phyloP scores from a whole-genome alignment of 2,113 vertebrate genomes.

The Anhinga anhinga region DNA sequence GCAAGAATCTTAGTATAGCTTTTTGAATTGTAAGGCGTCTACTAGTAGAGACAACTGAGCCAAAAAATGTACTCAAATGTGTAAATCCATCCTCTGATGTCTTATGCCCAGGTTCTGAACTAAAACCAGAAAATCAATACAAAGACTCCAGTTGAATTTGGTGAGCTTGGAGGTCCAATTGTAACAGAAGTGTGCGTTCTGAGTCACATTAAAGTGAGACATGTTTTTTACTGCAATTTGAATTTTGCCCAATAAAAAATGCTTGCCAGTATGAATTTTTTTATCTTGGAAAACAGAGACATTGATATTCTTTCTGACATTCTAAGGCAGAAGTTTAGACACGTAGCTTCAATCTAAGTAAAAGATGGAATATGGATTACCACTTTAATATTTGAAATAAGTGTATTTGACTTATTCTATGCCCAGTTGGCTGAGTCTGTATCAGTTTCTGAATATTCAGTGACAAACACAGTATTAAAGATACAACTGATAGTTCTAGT shows the following conservation, averaged over 20 bases:
- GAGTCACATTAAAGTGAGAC: background rate
- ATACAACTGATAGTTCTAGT: background rate
- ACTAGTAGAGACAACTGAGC: background rate
- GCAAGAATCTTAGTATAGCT: background rate
- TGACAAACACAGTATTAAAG: background rate
- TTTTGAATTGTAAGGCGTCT: background rate
- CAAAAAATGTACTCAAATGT: background rate
- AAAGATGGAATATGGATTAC: background rate
- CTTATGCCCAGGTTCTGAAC: background rate
- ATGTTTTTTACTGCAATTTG: background rate
- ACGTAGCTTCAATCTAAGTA: background rate
- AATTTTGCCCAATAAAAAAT: background rate
- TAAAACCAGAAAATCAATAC: background rate
- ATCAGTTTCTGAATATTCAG: background rate
- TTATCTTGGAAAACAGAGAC: background rate
- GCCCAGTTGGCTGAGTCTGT: background rate
- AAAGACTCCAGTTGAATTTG: background rate
- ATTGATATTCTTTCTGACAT: background rate
- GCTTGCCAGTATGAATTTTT: background rate
- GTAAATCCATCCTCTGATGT: background rate
- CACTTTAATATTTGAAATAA: background rate
- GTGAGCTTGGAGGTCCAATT: background rate
- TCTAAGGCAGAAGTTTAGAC: background rate
- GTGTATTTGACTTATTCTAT: background rate
- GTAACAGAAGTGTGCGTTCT: background rate